Base-by-base conservation (phyloP, 1,140 invertebrate genomes). In the Pogonomyrmex barbatus region DNA sequence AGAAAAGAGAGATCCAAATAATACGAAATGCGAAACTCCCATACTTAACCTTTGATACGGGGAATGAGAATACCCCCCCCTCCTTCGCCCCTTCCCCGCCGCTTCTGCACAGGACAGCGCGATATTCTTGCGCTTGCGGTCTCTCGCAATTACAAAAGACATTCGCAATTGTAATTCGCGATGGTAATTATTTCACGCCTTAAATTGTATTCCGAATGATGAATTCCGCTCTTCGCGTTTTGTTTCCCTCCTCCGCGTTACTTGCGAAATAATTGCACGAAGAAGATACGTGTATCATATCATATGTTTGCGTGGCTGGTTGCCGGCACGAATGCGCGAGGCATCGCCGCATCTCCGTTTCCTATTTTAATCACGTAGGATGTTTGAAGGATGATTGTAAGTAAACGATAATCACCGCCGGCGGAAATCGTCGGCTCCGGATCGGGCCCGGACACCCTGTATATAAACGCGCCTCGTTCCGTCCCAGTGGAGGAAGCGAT, bases 391-490 rank as follows among this genome's bases (percentile, higher is more conserved):
- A 67, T 2, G 1, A 42, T 45, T 10, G 17, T 5, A 24, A 42
- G 45, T 24, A 42, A 65, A 24, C n/a, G 9, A 24, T n/a, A n/a
- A 24, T 17, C 17, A 45, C 9, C n/a, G 36, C 42, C 36, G 63
- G 45, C 2, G 5, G n/a, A 45, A 67, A 67, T 8, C 4, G 6
- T 17, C 10, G 30, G 63, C 17, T 60, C 30, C 30, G 58, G 4
- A 42, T 65, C n/a, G n/a, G 4, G 42, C 67, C 67, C 47, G 42
- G 39, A 67, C 63, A 67, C 39, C 63, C 39, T 67, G 63, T 67
- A 67, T 67, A 67, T n/a, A n/a, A 12, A 4, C 39, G 39, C n/a
- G 39, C n/a, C 6, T 67, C 2, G 39, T n/a, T 65, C 63, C 39
- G n/a, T n/a, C 63, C n/a, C 39, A 39, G 14, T 33, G 30, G 36